A percentile compares a stretch with the other conserved stretches of the same genome.
Evolutionary conservation across 2,888 invertebrate genomes (phyloP).

Genomic region (Litoditis marina): DNA sequence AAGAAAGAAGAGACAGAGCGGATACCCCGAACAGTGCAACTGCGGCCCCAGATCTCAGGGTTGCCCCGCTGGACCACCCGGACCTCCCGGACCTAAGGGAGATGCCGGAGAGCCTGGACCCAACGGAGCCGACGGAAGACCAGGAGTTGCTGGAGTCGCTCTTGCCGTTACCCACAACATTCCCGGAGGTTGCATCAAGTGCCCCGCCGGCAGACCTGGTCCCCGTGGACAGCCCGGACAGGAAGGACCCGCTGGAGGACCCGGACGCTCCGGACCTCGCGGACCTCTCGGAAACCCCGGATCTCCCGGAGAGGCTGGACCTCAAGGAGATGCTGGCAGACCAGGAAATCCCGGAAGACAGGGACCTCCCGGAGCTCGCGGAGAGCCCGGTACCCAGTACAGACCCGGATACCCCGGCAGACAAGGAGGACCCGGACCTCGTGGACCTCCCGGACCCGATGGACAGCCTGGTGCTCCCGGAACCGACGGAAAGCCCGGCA

Average conservation of each 20-base stretch:
- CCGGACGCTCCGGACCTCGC: slow-evolving; percentile 32
- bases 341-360: slow-evolving; percentile 36
- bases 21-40: slow-evolving; percentile 41
- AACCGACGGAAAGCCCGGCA: slow-evolving; percentile 40
- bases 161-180: slow-evolving; percentile 47
- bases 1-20: slow-evolving; percentile 37
- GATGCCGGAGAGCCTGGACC: slow-evolving; percentile 37
- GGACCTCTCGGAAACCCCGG: slow-evolving; percentile 39
- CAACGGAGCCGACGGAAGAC: slow-evolving; percentile 42
- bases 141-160: slow-evolving; percentile 44
- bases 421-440: slow-evolving; percentile 42
- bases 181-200: slow-evolving; percentile 48
- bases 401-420: slow-evolving; percentile 38
- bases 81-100: slow-evolving; percentile 46
- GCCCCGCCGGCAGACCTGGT: slow-evolving; percentile 40
- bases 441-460: slow-evolving; percentile 42
- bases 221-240: slow-evolving; percentile 34
- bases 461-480: slow-evolving; percentile 39
- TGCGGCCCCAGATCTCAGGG: slow-evolving; percentile 42
- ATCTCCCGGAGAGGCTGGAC: slow-evolving; percentile 31
- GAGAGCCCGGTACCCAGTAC: slow-evolving; percentile 42
- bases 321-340: slow-evolving; percentile 31
- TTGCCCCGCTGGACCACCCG: slow-evolving; percentile 53
- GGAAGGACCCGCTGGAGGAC: slow-evolving; percentile 35
- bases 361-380: slow-evolving; percentile 40